phyloP scores from a whole-genome alignment of 2,113 vertebrate genomes.

The Oreochromis tanganicae region DNA sequence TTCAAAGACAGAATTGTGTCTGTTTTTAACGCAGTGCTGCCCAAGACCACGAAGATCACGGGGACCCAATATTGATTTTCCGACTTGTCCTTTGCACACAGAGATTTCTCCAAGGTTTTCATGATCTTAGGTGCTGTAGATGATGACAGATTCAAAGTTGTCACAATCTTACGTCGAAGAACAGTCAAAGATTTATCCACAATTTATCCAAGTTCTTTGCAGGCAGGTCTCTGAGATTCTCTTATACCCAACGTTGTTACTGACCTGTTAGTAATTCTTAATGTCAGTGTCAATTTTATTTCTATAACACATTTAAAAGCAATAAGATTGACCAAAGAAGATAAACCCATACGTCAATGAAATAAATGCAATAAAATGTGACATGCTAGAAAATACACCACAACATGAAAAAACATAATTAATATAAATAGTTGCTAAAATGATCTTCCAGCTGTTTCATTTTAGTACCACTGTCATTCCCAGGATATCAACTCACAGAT shows the following conservation, averaged over 20 bases:
- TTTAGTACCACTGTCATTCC: background rate
- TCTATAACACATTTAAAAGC: background rate
- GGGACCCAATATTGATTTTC: background rate
- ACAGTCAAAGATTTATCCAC: background rate
- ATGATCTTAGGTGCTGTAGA: background rate
- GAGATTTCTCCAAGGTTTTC: background rate
- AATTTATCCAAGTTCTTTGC: background rate
- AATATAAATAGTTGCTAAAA: background rate
- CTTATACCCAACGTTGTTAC: background rate
- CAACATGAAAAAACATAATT: background rate
- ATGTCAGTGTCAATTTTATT: background rate
- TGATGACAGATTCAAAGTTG: background rate
- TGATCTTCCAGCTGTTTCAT: background rate
- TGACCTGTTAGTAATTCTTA: background rate
- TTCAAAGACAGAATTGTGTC: background rate
- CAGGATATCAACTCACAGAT: background rate
- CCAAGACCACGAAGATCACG: rapidly evolving
- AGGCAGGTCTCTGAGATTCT: background rate
- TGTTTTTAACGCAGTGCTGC: background rate
- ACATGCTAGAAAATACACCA: background rate
- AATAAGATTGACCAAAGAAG: background rate
- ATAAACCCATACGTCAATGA: background rate
- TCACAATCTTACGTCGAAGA: rapidly evolving
- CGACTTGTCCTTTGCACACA: background rate
- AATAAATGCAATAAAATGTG: background rate